A percentile compares a stretch with the other conserved stretches of the same genome.
These are phyloP conservation scores for Corvus cornix DNA, from an alignment of 2,113 vertebrate species.

Conservation along the genomic window DNA sequence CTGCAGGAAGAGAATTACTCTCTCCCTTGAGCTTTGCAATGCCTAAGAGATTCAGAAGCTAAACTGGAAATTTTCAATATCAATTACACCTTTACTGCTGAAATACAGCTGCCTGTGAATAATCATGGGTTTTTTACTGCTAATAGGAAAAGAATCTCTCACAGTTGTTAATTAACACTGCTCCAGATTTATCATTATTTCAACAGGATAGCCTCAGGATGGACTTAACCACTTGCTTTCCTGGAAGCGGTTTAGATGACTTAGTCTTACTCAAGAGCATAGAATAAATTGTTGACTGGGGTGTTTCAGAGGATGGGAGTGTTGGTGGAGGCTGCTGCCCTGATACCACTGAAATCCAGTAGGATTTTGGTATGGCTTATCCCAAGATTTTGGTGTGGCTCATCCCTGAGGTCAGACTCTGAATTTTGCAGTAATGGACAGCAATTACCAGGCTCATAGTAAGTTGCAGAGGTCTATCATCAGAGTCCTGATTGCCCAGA, in stretches of 20 bases:
- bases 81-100: background rate
- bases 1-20: background rate
- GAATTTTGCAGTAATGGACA: slow-evolving; percentile 3
- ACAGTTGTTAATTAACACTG: slow-evolving; percentile 34
- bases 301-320: background rate
- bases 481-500: slow-evolving; percentile 27
- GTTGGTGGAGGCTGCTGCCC: background rate
- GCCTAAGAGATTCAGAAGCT: background rate
- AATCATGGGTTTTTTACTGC: background rate
- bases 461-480: slow-evolving; percentile 26
- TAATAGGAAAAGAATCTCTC: slow-evolving; percentile 33
- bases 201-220: background rate
- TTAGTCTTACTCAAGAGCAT: background rate
- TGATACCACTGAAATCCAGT: background rate
- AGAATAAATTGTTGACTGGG: background rate
- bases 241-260: background rate
- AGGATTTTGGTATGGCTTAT: background rate
- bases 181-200: slow-evolving; percentile 11
- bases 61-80: background rate
- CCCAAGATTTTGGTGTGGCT: background rate
- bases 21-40: background rate
- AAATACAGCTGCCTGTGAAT: slow-evolving; percentile 19
- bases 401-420: background rate
- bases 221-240: slow-evolving; percentile 21
- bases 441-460: slow-evolving; percentile 29